These are phyloP conservation scores for Diadophis punctatus DNA, from an alignment of 2,113 vertebrate species.

Conservation along the genomic window DNA sequence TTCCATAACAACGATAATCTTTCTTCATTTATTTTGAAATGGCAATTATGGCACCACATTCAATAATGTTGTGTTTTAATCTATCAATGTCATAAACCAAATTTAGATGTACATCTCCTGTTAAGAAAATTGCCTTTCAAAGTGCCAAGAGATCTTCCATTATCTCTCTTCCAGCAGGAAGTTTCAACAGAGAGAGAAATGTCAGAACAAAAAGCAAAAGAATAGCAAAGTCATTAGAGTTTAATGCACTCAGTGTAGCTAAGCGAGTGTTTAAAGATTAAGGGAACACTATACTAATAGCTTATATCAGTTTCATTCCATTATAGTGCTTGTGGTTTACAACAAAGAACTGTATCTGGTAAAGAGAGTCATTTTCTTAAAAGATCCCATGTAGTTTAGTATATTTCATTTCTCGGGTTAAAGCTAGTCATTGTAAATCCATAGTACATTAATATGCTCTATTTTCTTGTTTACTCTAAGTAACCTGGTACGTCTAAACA, in stretches of 20 bases:
- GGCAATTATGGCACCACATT: background rate
- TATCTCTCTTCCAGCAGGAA: background rate
- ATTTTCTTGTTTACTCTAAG: background rate
- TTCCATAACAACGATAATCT: background rate
- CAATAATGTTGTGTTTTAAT: constrained; percentile 3
- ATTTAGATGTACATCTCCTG: background rate
- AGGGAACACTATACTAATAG: background rate
- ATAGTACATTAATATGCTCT: background rate
- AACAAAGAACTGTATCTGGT: background rate
- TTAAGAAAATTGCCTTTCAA: background rate
- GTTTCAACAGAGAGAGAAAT: background rate
- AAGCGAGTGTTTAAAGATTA: background rate
- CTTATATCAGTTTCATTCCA: background rate
- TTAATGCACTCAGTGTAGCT: background rate
- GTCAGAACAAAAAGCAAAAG: background rate
- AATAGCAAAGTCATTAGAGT: background rate
- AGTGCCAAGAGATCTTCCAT: background rate
- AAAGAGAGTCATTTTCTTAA: background rate
- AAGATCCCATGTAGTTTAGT: background rate
- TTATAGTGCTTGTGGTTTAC: background rate
- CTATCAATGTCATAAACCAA: background rate
- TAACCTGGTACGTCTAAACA: background rate
- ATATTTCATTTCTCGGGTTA: background rate
- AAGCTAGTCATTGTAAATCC: background rate
- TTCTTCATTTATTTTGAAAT: background rate